These are phyloP conservation scores for Micromys minutus DNA, from an alignment of 2,113 vertebrate species.

Conservation along the genomic window DNA sequence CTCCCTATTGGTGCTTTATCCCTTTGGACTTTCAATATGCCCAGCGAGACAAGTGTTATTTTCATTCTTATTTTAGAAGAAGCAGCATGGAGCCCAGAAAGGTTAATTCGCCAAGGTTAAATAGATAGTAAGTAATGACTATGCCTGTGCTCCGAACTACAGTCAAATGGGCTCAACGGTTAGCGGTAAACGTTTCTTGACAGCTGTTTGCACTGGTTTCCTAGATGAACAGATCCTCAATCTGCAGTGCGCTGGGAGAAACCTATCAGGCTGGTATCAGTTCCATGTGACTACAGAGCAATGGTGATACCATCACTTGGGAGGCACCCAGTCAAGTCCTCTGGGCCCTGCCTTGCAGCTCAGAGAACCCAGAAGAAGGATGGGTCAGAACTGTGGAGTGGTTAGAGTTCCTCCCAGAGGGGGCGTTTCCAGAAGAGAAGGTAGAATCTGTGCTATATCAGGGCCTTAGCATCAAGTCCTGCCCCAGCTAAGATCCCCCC, in stretches of 20 bases:
- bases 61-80: slow-evolving; percentile 29
- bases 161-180: background rate
- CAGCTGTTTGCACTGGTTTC: background rate
- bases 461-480: background rate
- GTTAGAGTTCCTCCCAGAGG: background rate
- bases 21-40: background rate
- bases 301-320: background rate
- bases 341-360: background rate
- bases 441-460: background rate
- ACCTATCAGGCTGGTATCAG: background rate
- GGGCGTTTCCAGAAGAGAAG: background rate
- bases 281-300: rapidly evolving
- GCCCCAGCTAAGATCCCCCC: background rate
- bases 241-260: background rate
- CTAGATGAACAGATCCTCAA: background rate
- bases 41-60: background rate
- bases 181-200: background rate
- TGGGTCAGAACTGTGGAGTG: background rate
- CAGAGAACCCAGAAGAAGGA: background rate
- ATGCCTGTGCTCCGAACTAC: background rate
- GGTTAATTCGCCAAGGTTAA: slow-evolving; percentile 2
- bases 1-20: background rate
- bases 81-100: background rate
- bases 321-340: background rate
- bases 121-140: background rate